A percentile compares a stretch with the other conserved stretches of the same genome.
Conservation (phyloP, 2,888 invertebrate species). For the Pseudanteris insignis region DNA sequence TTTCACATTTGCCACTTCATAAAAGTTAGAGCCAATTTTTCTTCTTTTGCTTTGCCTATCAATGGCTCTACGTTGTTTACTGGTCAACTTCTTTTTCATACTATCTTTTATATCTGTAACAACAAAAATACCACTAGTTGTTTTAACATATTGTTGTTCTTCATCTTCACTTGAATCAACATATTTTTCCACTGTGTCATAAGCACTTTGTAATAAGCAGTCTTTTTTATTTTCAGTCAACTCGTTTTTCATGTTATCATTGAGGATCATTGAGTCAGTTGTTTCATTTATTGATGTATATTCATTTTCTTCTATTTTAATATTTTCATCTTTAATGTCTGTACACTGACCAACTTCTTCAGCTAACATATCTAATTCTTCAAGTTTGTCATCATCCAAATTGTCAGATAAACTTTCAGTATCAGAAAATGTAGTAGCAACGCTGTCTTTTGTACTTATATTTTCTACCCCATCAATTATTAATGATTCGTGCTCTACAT, state of each 20-base stretch:
- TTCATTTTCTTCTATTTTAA: constrained; percentile 64
- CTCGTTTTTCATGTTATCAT: constrained; percentile 48
- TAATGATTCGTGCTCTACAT: constrained; percentile 62
- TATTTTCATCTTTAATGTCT: constrained; percentile 32
- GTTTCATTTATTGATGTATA: constrained; percentile 44
- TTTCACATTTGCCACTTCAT: constrained; percentile 88
- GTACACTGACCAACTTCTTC: too few species aligned
- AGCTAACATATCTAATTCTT: too few species aligned
- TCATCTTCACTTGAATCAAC: constrained; percentile 66
- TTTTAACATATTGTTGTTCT: constrained; percentile 69
- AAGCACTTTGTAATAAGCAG: constrained; percentile 58
- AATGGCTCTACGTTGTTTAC: constrained; percentile 79
- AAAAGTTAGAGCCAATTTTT: constrained; percentile 89
- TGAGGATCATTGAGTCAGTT: constrained; percentile 48
- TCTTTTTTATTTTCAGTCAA: constrained; percentile 61
- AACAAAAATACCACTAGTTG: constrained; percentile 67
- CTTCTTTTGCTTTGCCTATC: constrained; percentile 80
- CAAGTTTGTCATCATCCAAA: constrained; percentile 8
- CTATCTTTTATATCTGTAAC: constrained; percentile 64
- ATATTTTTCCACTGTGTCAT: constrained; percentile 60
- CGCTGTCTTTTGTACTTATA: constrained; percentile 68
- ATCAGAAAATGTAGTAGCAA: constrained; percentile 51
- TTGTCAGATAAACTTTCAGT: too few species aligned
- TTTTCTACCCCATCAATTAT: constrained; percentile 9
- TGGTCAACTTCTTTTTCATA: constrained; percentile 70